phyloP scores from a whole-genome alignment of 1,140 invertebrate genomes.

The Hyles vespertilio region DNA sequence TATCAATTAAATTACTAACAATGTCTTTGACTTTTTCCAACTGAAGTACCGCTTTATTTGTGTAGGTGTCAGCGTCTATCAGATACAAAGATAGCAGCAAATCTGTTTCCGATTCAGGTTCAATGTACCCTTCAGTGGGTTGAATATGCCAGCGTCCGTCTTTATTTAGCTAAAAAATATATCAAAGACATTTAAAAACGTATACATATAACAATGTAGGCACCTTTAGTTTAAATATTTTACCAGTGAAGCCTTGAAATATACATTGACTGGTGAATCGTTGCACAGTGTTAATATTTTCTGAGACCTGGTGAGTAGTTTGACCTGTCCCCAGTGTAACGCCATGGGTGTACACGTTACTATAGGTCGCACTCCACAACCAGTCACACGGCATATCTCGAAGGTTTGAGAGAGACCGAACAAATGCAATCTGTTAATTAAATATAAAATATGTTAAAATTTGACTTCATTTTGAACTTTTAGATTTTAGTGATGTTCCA shows the following conservation, averaged over 20 bases:
- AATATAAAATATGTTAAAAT: too few relatives aligned
- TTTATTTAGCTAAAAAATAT: constrained; percentile 40
- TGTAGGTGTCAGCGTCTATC: constrained; percentile 53
- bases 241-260: constrained; percentile 52
- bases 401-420: constrained; percentile 52
- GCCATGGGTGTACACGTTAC: constrained; percentile 50
- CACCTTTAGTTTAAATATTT: neutral
- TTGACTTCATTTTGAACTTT: too few relatives aligned
- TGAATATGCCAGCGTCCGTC: constrained; percentile 57
- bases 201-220: neutral
- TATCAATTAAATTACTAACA: constrained; percentile 31
- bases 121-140: constrained; percentile 48
- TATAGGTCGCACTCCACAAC: constrained; percentile 56
- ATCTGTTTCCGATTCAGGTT: constrained; percentile 52
- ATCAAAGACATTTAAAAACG: constrained; percentile 4
- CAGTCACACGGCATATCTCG: constrained; percentile 54
- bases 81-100: constrained; percentile 47
- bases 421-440: constrained; percentile 40
- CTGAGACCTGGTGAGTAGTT: constrained; percentile 42
- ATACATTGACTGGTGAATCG: constrained; percentile 56
- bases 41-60: constrained; percentile 61
- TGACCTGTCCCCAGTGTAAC: constrained; percentile 60
- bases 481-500: too few relatives aligned
- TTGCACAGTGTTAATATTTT: constrained; percentile 55
- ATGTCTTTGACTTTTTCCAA: constrained; percentile 66